Evolutionary conservation across 2,888 invertebrate genomes (phyloP).

Genomic region (Stictocephala bisonia): DNA sequence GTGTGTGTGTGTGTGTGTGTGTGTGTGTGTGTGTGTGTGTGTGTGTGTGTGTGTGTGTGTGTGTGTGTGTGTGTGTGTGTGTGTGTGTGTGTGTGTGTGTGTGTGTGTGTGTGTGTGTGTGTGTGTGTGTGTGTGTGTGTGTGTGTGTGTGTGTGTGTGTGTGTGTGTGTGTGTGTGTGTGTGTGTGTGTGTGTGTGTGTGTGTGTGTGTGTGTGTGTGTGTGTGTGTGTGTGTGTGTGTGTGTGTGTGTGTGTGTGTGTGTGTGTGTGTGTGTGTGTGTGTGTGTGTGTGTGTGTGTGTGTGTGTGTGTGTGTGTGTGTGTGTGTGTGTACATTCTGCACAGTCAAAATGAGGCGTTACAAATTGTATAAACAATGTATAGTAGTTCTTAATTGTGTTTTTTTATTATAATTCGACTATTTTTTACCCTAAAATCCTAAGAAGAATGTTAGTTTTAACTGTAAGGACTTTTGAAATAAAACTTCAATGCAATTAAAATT

Average conservation of each 20-base stretch:
- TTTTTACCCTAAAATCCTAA: too few species aligned
- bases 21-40: slow-evolving; percentile 22
- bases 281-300: slow-evolving; percentile 24
- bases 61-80: slow-evolving; percentile 24
- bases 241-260: slow-evolving; percentile 24
- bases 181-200: slow-evolving; percentile 24
- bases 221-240: slow-evolving; percentile 24
- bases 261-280: slow-evolving; percentile 22
- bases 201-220: slow-evolving; percentile 24
- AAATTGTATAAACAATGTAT: too few species aligned
- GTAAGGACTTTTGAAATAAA: too few species aligned
- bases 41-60: slow-evolving; percentile 22
- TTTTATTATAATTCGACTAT: too few species aligned
- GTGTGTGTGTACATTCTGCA: slow-evolving; percentile 24
- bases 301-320: slow-evolving; percentile 24
- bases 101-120: slow-evolving; percentile 24
- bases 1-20: slow-evolving; percentile 24
- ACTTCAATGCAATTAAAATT: too few species aligned
- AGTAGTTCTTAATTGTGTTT: too few species aligned
- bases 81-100: slow-evolving; percentile 22
- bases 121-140: slow-evolving; percentile 16
- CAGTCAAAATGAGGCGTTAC: too few species aligned
- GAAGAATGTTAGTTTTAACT: too few species aligned
- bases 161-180: slow-evolving; percentile 24
- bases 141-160: slow-evolving; percentile 24